Percentiles rank a stretch among this genome's conserved stretches.
phyloP scores from a whole-genome alignment of 1,140 invertebrate genomes.

The Xylocopa sonorina region DNA sequence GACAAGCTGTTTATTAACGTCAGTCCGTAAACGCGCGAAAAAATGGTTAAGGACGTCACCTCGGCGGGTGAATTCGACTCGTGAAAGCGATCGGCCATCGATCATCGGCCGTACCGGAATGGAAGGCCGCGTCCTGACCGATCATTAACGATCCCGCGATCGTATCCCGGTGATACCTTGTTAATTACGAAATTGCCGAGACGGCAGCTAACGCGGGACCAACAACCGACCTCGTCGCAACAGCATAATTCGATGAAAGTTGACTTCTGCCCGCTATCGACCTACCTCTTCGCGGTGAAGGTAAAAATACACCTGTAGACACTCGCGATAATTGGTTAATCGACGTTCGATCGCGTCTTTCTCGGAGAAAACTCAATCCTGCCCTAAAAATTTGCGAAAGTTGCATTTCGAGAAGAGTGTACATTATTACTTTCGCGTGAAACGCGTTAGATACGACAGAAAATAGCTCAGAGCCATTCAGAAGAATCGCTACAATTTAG shows the following conservation, averaged over 20 bases:
- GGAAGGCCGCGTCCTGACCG: slow-evolving; percentile 9
- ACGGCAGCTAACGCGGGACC: slow-evolving; percentile 23
- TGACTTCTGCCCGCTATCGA: slow-evolving; percentile 58
- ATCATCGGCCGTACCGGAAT: slow-evolving; percentile 22
- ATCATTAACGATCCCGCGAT: slow-evolving; percentile 51
- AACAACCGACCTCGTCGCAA: slow-evolving; percentile 31
- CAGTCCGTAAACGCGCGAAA: background rate
- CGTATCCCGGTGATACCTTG: slow-evolving; percentile 55
- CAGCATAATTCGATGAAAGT: slow-evolving; percentile 73
- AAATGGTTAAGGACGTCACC: slow-evolving; percentile 11
- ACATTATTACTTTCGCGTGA: too few species aligned
- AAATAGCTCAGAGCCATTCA: too few species aligned
- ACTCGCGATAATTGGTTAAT: background rate
- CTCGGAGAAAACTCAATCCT: background rate
- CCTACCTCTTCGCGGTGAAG: slow-evolving; percentile 32
- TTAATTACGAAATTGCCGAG: slow-evolving; percentile 69
- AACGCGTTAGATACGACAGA: too few species aligned
- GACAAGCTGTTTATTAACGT: slow-evolving; percentile 35
- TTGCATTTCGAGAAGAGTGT: too few species aligned
- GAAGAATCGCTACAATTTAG: too few species aligned
- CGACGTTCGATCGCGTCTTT: background rate
- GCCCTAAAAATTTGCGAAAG: too few species aligned
- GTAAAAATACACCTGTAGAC: too few species aligned
- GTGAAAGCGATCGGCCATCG: slow-evolving; percentile 42
- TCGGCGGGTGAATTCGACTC: slow-evolving; percentile 1